Evolutionary conservation across 2,888 invertebrate genomes (phyloP), one percentile per base, ranked within the genome.

Genomic region (Mylabris sibirica): DNA sequence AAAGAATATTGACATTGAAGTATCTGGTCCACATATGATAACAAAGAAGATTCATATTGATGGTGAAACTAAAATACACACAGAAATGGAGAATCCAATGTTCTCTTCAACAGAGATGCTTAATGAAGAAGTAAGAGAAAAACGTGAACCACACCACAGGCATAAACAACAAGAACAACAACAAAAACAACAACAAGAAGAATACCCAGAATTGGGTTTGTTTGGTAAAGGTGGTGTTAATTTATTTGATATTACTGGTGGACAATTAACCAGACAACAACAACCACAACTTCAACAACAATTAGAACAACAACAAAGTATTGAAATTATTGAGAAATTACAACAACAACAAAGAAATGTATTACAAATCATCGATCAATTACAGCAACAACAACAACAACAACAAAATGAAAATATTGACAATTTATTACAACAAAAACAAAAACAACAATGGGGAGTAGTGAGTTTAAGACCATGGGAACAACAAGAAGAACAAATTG

Each of bases 1-100:
- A 11, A 53, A 24, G 20, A 53, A 53, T 53, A 53, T 53, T 24
- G 53, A 53, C 1, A 53, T 53, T 53, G 53, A 53, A 53, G 22
- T 53, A 24, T 53, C 53, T 24, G 53, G 53, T 12, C 53, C 53
- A 14, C 12, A 24, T 53, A 12, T 24, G 24, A 22, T 53, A 1
- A 53, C 22, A 0, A 53, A 53, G 14, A 53, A 53, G 12, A 53
- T 53, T 5, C 22, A 24, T 12, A 24, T 53, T 14, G 53, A 24
- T 53, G 11, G 11, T 0, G 20, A 24, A 4, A 53, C 3, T 24
- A 24, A 53, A 12, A 22, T 53, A 8, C 22, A 3, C 22, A 53
- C 53, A 3, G 24, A 53, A 12, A 3, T 14, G 3, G 53, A 11
- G 11, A 49, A 20, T 22, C 49, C 22, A 14, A 53, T 24, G 8